Conservation (phyloP, 2,888 invertebrate genomes). For the Drosophila melanosoma region DNA sequence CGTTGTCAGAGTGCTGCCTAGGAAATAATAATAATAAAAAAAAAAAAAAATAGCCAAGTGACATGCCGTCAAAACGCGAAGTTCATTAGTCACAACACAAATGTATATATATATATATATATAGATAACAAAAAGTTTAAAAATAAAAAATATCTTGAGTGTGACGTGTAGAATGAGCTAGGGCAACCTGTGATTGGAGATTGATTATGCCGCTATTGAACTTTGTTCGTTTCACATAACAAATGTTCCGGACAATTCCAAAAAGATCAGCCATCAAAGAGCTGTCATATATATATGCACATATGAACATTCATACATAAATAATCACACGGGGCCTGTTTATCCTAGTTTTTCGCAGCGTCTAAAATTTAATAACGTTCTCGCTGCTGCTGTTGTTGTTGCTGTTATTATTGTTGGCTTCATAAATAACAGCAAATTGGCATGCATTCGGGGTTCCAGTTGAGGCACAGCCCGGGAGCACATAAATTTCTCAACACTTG, state of each 20-base stretch:
- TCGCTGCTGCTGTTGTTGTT: neutral
- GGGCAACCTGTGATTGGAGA: constrained; percentile 37
- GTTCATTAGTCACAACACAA: constrained; percentile 72
- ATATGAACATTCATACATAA: neutral
- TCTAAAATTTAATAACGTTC: constrained; percentile 68
- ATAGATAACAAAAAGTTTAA: constrained; percentile 15
- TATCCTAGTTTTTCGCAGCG: constrained; percentile 58
- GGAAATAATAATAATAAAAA: neutral
- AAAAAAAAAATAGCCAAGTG: constrained; percentile 40
- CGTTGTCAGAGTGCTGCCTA: constrained; percentile 45
- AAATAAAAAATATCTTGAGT: constrained; percentile 42
- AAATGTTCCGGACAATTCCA: constrained; percentile 17
- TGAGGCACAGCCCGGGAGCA: constrained; percentile 59
- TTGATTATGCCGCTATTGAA: constrained; percentile 56
- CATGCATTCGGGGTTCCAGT: constrained; percentile 71
- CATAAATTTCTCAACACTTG: constrained; percentile 81
- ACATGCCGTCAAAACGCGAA: constrained; percentile 70
- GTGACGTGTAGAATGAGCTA: constrained; percentile 25
- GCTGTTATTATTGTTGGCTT: constrained; percentile 39
- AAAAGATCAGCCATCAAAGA: constrained; percentile 43
- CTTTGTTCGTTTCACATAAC: constrained; percentile 40
- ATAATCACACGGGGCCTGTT: constrained; percentile 18
- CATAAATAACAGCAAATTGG: constrained; percentile 78
- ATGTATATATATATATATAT: constrained; percentile 15
- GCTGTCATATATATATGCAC: constrained; percentile 34